Percentiles rank a stretch among this genome's conserved stretches.
Conservation (phyloP, 2,888 invertebrate genomes). For the Sepioteuthis lessoniana region DNA sequence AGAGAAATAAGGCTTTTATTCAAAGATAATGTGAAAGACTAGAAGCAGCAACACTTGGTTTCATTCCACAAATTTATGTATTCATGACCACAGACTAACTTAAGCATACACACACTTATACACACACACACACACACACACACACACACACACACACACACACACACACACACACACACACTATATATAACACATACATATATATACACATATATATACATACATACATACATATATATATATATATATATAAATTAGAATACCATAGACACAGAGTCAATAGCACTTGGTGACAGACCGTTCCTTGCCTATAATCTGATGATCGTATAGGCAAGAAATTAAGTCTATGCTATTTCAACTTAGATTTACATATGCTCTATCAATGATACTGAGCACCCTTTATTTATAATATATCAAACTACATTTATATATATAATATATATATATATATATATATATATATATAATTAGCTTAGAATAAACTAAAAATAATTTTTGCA, state of each 20-base stretch:
- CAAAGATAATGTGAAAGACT: too few relatives aligned
- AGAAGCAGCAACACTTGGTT: too few relatives aligned
- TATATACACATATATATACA: background rate
- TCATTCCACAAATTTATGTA: too few relatives aligned
- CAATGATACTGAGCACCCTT: too few relatives aligned
- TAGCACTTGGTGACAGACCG: too few relatives aligned
- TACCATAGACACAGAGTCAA: background rate
- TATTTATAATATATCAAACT: background rate
- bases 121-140: background rate
- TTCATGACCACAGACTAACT: background rate
- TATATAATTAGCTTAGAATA: background rate
- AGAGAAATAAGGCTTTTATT: too few relatives aligned
- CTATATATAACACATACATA: background rate
- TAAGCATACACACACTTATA: background rate
- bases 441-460: constrained; percentile 38
- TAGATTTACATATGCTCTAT: too few relatives aligned
- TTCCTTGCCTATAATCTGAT: too few relatives aligned
- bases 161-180: background rate
- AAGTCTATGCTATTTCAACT: too few relatives aligned
- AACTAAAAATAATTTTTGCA: background rate
- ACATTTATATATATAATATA: background rate
- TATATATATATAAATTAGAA: background rate
- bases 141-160: background rate
- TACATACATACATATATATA: background rate
- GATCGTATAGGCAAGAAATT: too few relatives aligned